Conservation (phyloP, 2,113 vertebrate species). For the Tautogolabrus adspersus region DNA sequence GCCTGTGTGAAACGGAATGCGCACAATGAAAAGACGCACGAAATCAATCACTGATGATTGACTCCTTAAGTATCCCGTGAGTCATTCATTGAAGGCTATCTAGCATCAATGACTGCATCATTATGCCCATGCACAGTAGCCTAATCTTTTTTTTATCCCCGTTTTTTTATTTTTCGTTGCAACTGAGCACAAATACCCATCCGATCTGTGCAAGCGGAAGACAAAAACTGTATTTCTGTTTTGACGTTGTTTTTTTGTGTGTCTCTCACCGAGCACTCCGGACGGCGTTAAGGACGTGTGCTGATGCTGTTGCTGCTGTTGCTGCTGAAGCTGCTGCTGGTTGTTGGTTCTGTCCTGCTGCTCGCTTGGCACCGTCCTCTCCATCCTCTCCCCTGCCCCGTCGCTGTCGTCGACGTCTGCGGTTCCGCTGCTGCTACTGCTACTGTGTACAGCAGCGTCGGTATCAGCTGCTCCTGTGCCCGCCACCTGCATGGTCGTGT, state of each 20-base stretch:
- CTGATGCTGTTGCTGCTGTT: conserved; percentile 39
- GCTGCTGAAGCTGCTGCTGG: conserved; percentile 37
- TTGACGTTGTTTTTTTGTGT: not conserved
- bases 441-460: conserved; percentile 58
- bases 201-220: not conserved
- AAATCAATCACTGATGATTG: conserved; percentile 15
- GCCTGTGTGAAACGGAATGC: conserved; percentile 50
- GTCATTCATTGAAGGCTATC: conserved; percentile 25
- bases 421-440: conserved; percentile 33
- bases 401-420: conserved; percentile 54
- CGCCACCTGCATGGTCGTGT: conserved; percentile 51
- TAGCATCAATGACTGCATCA: conserved; percentile 34
- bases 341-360: conserved; percentile 62
- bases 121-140: not conserved
- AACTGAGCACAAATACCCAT: not conserved
- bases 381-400: conserved; percentile 72
- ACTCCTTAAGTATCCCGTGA: conserved; percentile 1
- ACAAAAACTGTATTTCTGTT: not conserved
- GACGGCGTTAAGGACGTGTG: conserved; percentile 50
- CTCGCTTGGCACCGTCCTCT: conserved; percentile 63
- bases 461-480: conserved; percentile 48
- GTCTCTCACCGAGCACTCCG: conserved; percentile 73
- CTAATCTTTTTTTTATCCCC: not conserved
- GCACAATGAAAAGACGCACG: conserved; percentile 18
- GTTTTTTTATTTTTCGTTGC: not conserved